A percentile compares a stretch with the other conserved stretches of the same genome.
These are phyloP conservation scores for Smittia aterrima DNA, from an alignment of 2,888 invertebrate species.

Conservation along the genomic window DNA sequence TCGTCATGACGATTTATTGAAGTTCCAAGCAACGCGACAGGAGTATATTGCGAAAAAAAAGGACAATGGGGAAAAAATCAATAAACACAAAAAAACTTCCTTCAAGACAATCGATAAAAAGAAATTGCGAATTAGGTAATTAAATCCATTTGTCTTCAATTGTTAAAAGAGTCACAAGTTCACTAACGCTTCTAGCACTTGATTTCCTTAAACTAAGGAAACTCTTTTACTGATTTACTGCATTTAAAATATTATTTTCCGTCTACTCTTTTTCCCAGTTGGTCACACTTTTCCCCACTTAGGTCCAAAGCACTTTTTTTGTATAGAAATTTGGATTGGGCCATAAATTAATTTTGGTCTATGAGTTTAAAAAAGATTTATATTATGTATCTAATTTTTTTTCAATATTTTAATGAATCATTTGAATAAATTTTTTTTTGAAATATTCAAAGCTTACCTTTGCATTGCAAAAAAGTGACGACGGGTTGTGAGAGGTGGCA, in stretches of 20 bases:
- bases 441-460: too few species aligned
- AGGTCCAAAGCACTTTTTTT: too few species aligned
- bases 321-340: too few species aligned
- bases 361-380: too few species aligned
- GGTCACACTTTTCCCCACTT: too few species aligned
- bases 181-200: constrained; percentile 4
- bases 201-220: neutral
- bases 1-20: neutral
- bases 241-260: neutral
- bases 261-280: too few species aligned
- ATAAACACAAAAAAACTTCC: neutral
- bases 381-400: too few species aligned
- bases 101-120: neutral
- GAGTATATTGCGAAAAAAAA: constrained; percentile 26
- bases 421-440: too few species aligned
- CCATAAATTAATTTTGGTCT: too few species aligned
- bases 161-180: neutral
- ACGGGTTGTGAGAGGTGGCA: too few species aligned
- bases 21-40: neutral
- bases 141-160: neutral
- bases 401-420: too few species aligned
- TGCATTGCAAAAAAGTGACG: too few species aligned
- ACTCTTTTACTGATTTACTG: neutral
- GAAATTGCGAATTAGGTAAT: neutral
- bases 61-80: constrained; percentile 19